Evolutionary conservation across 2,888 invertebrate species (phyloP), one percentile per base, ranked within the genome.

Genomic region (Apodemia mormo): DNA sequence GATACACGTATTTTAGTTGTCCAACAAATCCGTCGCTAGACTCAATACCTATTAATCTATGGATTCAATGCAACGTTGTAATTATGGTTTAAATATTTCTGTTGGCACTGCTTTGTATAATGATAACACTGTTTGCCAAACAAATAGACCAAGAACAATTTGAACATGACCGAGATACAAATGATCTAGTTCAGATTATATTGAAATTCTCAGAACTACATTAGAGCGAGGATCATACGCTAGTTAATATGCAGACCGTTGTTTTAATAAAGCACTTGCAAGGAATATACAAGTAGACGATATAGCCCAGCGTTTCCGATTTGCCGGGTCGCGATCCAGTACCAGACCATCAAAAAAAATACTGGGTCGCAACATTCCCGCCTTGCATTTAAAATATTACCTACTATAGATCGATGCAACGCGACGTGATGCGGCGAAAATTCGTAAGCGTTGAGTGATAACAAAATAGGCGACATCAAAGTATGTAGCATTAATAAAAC

Each of bases 71-170:
- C 9, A 8, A 22, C 54, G 54, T 9, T 22, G n/a, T 6, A 22
- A 56, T 56, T 56, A 2, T 8, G 54, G 10, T 10, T 45, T 56
- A 56, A 58, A 29, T 58, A 58, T 29, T 30, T 29, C 29, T 58
- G 58, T 30, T 29, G 30, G 29, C 10, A 58, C 58, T 29, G n/a
- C 45, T 58, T 58, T 58, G 30, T 29, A 58, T 10, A 58, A 12
- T 58, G 58, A 58, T 58, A 58, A 61, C 12, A 61, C 29, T 61
- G 29, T 56, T 56, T 56, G 56, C 30, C 30, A 61, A 61, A 61
- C 33, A 33, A 30, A 30, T 61, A 33, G 14, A 61, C 58, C 33
- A 10, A 61, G 30, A 61, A 61, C 58, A 30, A 61, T 61, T 12
- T 30, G 30, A 30, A 49, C 30, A 12, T 30, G 29, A 49, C 58